Conservation (phyloP, 1,140 invertebrate genomes). For the Leptinotarsa defecta region DNA sequence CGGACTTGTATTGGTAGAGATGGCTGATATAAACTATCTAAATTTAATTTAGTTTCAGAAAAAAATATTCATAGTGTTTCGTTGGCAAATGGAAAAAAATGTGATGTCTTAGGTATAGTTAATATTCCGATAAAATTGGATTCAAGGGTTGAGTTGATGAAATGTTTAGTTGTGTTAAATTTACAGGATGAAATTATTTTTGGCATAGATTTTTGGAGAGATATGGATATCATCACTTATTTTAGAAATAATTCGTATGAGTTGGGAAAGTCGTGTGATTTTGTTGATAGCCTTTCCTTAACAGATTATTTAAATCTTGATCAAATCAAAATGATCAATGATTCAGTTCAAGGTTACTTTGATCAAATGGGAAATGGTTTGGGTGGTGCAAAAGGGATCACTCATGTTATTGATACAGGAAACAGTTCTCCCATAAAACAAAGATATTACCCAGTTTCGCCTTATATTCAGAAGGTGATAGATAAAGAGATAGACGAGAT, state of each 20-base stretch:
- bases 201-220: slow-evolving; percentile 29
- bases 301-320: background rate
- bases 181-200: slow-evolving; percentile 26
- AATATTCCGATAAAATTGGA: slow-evolving; percentile 18
- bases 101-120: slow-evolving; percentile 17
- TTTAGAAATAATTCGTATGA: background rate
- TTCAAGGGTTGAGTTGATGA: slow-evolving; percentile 10
- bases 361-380: background rate
- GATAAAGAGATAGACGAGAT: too few species aligned
- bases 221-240: slow-evolving; percentile 22
- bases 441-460: too few species aligned
- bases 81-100: too few species aligned
- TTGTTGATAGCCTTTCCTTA: too few species aligned
- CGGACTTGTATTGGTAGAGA: background rate
- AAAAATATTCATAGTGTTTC: background rate
- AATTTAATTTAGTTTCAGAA: background rate
- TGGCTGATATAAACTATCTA: background rate
- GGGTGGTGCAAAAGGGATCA: background rate
- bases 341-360: background rate
- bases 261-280: background rate
- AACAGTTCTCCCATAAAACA: too few species aligned
- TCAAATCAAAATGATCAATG: background rate
- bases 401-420: background rate
- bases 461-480: too few species aligned
- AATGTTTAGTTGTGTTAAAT: slow-evolving; percentile 25